phyloP scores from a whole-genome alignment of 1,140 invertebrate species.

The Lutraria rhynchaena region DNA sequence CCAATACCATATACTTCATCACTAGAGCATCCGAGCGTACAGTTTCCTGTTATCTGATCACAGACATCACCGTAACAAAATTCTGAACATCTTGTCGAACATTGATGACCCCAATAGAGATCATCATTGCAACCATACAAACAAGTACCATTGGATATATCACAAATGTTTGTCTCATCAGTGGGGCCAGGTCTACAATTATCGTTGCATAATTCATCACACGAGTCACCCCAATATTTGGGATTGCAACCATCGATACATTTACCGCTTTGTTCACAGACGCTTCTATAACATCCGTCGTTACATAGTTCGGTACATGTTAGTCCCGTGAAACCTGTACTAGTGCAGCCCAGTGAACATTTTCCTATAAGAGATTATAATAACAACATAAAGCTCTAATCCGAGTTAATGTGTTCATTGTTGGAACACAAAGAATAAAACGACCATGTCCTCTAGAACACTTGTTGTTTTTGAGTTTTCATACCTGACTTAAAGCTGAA shows the following conservation, averaged over 20 bases:
- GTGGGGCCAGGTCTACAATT: neutral
- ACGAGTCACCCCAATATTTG: neutral
- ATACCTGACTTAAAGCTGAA: too few species aligned
- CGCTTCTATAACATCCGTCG: neutral
- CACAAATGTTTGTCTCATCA: neutral
- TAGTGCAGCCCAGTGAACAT: neutral
- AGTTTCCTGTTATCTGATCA: neutral
- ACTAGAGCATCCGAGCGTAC: neutral
- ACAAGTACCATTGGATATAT: neutral
- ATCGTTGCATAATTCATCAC: neutral
- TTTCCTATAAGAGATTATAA: too few species aligned
- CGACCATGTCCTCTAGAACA: too few species aligned
- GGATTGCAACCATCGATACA: neutral
- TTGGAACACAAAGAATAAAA: too few species aligned
- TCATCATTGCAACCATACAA: neutral
- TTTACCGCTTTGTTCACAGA: neutral
- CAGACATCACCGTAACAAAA: neutral
- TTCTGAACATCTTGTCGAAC: neutral
- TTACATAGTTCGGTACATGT: neutral
- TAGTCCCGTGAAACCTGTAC: neutral
- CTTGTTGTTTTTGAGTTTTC: too few species aligned
- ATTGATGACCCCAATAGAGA: neutral
- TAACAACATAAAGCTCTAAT: too few species aligned
- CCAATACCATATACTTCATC: neutral
- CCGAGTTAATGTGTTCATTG: too few species aligned